Evolutionary conservation across 2,113 vertebrate genomes (phyloP), one percentile per base, ranked within the genome.

Genomic region (Macrotus californicus): DNA sequence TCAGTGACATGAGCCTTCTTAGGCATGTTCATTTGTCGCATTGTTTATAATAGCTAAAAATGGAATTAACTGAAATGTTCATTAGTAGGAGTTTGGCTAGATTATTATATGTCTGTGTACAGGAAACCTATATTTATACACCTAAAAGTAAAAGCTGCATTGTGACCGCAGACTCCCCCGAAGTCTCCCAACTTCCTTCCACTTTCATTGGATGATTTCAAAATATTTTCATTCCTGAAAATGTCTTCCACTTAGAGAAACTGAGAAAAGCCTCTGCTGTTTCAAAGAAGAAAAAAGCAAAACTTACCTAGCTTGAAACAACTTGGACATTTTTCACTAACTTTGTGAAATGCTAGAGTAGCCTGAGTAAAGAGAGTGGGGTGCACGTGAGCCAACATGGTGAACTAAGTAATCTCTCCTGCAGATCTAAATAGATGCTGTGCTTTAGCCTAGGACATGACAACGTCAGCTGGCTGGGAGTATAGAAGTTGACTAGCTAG

Each of bases 221-320:
- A 89, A 70, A 61, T 86, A 80, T 48, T 80, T 83, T 91, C 76
- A 83, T 94, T 46, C 11, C 54, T 73, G 41, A 91, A 94, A 94
- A 21, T 70, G 26, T 69, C n/a, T 81, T 84, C 24, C 43, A 34
- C 59, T 69, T 52, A 59, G 19, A 88, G 31, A 90, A 94, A 81
- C 64, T 72, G 7, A 87, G 66, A 89, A n/a, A 85, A 79, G 41
- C 13, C 39, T 4, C 16, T 84, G 26, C 21, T 76, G 18, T 95
- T 89, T 77, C 67, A 89, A 61, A 96, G n/a, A 75, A 82, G 31
- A 43, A 59, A 87, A 87, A 77, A 39, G 11, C 36, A 56, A 79
- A 96, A 87, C 22, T 91, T 93, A 67, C 43, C 18, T 56, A 81
- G 39, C 13, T 96, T 91, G 56, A 87, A 94, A 64, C 92, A 80